Evolutionary conservation across 2,113 vertebrate species (phyloP), one percentile per base, ranked within the genome.

Genomic region (Trichomycterus rosablanca): DNA sequence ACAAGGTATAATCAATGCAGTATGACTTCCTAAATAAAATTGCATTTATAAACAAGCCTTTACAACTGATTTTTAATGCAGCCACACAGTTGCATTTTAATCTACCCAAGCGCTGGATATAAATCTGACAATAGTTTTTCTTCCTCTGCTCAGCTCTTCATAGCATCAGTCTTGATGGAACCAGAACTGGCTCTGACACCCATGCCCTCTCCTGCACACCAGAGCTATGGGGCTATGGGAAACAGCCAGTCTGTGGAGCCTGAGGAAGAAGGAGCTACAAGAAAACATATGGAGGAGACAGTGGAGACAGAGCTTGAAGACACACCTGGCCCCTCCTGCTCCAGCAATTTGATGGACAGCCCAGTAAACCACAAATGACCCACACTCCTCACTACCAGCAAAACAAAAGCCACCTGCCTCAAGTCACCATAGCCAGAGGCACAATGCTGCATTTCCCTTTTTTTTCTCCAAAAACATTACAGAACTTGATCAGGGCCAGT

Each of bases 111-210:
- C n/a, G n/a, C n/a, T n/a, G n/a, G n/a, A n/a, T n/a, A n/a, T n/a
- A n/a, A n/a, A n/a, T n/a, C n/a, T n/a, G n/a, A n/a, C n/a, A n/a
- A n/a, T n/a, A n/a, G 76, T 46, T 59, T 6, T 1, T 32, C 2
- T 28, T 20, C 2, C 51, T 48, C 63, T 69, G 67, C 52, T 48
- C 85, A 98, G 96, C 83, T 97, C 51, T 99, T 97, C 2, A 90
- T 97, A 78, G 94, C 95, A 7, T 88, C 92, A 0, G 94, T 98
- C 62, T 81, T 98, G 59, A 86, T 97, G 78, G 96, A 98, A 54
- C 90, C 92, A 0, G 94, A 96, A 79, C 78, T 97, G 81, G 90
- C 87, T 67, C 83, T 99, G 77, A 95, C 92, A 0, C 96, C 95
- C 0, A 92, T 93, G 14, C 90, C 93, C 37, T 98, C 95, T 40